These are phyloP conservation scores for Pterophyllum scalare DNA, from an alignment of 2,113 vertebrate genomes.

Conservation along the genomic window DNA sequence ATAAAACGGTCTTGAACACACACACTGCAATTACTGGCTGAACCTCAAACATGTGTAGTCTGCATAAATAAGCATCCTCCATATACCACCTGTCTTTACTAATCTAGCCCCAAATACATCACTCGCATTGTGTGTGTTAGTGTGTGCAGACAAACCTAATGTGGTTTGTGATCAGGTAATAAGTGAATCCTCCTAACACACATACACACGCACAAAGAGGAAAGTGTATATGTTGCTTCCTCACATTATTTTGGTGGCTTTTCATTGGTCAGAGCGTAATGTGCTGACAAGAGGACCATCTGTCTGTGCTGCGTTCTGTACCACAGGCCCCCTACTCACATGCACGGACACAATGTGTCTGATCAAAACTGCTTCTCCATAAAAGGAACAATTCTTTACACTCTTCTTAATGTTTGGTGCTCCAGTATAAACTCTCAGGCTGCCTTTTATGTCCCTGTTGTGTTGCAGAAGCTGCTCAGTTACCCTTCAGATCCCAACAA, in stretches of 20 bases:
- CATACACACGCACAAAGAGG: not conserved
- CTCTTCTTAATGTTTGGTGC: not conserved
- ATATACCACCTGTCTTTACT: slow-evolving; percentile 32
- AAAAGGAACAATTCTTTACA: not conserved
- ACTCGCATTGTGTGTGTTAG: not conserved
- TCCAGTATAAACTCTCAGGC: not conserved
- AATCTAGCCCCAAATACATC: slow-evolving; percentile 41
- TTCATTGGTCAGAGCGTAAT: slow-evolving; percentile 1
- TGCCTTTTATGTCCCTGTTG: not conserved
- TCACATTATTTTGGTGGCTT: not conserved
- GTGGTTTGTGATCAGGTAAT: not conserved
- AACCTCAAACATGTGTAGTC: slow-evolving; percentile 37
- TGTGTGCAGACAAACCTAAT: slow-evolving; percentile 19
- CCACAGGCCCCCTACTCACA: not conserved
- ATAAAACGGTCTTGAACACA: not conserved
- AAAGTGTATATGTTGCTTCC: not conserved
- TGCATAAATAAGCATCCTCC: slow-evolving; percentile 33
- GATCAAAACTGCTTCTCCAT: not conserved
- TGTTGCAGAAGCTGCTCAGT: not conserved
- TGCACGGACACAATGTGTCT: not conserved
- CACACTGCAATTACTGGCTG: slow-evolving; percentile 13
- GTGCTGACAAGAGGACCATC: not conserved
- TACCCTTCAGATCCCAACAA: slow-evolving; percentile 11
- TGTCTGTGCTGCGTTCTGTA: not conserved
- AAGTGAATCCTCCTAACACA: not conserved